phyloP scores from a whole-genome alignment of 1,140 invertebrate genomes.

The Drosophila rufa region DNA sequence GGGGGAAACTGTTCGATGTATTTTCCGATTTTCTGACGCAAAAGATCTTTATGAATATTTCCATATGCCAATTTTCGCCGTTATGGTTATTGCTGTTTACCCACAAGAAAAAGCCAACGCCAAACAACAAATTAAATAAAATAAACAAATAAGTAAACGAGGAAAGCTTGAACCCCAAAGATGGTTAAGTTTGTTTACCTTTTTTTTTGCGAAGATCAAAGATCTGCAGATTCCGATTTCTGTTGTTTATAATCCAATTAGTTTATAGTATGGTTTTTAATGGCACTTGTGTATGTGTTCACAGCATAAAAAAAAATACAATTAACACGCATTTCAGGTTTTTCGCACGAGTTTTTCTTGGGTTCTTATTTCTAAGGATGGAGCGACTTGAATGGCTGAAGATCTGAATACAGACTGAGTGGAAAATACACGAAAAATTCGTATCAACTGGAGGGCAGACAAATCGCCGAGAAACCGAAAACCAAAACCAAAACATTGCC shows the following conservation, averaged over 20 bases:
- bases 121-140: not conserved
- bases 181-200: constrained; percentile 4
- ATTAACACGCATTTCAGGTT: not conserved
- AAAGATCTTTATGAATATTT: no score
- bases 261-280: not conserved
- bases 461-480: constrained; percentile 40
- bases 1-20: not conserved
- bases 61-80: not conserved
- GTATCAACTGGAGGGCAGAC: constrained; percentile 63
- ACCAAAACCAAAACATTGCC: constrained; percentile 64
- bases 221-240: not conserved
- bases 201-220: constrained; percentile 2
- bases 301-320: constrained; percentile 12
- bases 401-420: constrained; percentile 80
- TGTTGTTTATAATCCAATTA: constrained; percentile 5
- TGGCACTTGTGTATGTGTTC: not conserved
- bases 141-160: not conserved
- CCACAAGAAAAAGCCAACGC: not conserved
- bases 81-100: constrained; percentile 3
- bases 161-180: not conserved
- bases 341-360: not conserved
- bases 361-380: constrained; percentile 1
- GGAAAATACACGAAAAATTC: constrained; percentile 76
- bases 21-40: not conserved
- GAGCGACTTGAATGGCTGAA: constrained; percentile 67